phyloP scores from a whole-genome alignment of 1,140 invertebrate genomes.

The Hermetia illucens region DNA sequence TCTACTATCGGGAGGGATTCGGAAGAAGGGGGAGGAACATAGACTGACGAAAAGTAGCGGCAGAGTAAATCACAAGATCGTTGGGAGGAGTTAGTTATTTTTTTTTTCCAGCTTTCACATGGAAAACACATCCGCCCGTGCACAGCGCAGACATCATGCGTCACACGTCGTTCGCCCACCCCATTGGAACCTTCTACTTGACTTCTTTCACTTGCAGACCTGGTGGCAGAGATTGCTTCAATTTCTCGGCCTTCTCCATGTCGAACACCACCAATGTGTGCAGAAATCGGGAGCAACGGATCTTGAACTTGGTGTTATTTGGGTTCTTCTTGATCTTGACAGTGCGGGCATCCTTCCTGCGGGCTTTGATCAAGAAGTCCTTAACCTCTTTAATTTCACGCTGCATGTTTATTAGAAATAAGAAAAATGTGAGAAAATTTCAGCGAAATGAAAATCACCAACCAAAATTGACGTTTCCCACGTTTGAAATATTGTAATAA shows the following conservation, averaged over 20 bases:
- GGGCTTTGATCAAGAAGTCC: slow-evolving; percentile 94
- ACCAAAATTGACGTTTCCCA: slow-evolving; percentile 11
- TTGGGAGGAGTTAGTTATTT: too few relatives aligned
- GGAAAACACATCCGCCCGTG: too few relatives aligned
- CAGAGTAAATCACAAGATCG: too few relatives aligned
- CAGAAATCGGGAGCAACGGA: slow-evolving; percentile 89
- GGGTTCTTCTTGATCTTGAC: slow-evolving; percentile 83
- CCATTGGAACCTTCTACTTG: slow-evolving; percentile 38
- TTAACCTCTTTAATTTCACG: slow-evolving; percentile 98
- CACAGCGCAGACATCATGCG: too few relatives aligned
- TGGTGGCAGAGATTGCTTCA: slow-evolving; percentile 78
- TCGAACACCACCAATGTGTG: slow-evolving; percentile 97
- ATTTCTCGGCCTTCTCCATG: slow-evolving; percentile 97
- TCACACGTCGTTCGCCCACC: background rate
- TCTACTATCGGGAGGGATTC: too few relatives aligned
- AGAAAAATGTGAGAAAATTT: slow-evolving; percentile 7
- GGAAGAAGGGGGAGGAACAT: too few relatives aligned
- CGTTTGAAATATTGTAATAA: too few relatives aligned
- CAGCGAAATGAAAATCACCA: slow-evolving; percentile 9
- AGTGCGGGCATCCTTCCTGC: slow-evolving; percentile 91
- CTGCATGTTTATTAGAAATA: slow-evolving; percentile 45
- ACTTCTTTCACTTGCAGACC: slow-evolving; percentile 74
- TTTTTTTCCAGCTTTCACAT: too few relatives aligned
- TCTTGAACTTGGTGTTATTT: slow-evolving; percentile 95
- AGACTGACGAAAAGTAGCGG: too few relatives aligned